A percentile compares a stretch with the other conserved stretches of the same genome.
phyloP scores from a whole-genome alignment of 2,113 vertebrate genomes.

The Peromyscus leucopus region DNA sequence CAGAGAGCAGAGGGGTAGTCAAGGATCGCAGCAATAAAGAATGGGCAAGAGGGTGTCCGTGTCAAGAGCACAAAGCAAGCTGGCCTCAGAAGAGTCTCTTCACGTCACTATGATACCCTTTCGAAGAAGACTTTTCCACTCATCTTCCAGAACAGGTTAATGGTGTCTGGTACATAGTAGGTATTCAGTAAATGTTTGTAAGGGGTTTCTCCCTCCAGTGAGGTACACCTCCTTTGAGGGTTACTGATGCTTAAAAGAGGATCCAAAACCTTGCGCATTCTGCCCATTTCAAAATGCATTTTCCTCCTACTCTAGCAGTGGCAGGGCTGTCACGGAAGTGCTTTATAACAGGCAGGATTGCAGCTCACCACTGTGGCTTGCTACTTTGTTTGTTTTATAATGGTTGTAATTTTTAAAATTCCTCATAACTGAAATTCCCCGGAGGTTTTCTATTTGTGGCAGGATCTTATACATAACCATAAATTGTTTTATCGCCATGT shows the following conservation, averaged over 20 bases:
- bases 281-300: not conserved
- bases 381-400: conserved; percentile 5
- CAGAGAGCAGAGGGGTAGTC: not conserved
- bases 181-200: not conserved
- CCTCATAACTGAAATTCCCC: conserved; percentile 15
- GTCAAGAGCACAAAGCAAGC: not conserved
- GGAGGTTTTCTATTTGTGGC: not conserved
- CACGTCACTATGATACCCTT: not conserved
- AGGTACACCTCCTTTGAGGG: not conserved
- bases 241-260: not conserved
- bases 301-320: not conserved
- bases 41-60: rapidly evolving
- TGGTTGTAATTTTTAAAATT: not conserved
- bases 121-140: too few relatives aligned
- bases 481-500: not conserved
- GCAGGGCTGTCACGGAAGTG: not conserved
- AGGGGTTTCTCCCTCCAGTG: not conserved
- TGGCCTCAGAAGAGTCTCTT: not conserved
- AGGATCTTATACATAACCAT: not conserved
- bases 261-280: not conserved
- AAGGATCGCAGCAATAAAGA: not conserved
- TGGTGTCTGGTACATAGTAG: not conserved
- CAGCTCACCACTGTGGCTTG: not conserved
- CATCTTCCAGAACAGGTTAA: not conserved
- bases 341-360: not conserved